phyloP scores from a whole-genome alignment of 2,888 invertebrate species.

The Cosmorhoe ocellata region DNA sequence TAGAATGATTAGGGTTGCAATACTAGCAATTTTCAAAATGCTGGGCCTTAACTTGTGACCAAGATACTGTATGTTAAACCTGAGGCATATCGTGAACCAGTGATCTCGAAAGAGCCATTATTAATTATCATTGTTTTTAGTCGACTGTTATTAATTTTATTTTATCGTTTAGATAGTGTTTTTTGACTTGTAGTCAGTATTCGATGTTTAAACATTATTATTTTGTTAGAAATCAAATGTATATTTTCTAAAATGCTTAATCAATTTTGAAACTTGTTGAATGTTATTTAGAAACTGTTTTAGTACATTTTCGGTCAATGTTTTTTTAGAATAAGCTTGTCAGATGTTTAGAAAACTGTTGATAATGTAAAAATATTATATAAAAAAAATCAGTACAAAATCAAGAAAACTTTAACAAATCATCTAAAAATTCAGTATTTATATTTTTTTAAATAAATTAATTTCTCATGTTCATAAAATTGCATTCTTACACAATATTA shows the following conservation, averaged over 20 bases:
- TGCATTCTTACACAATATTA: no score
- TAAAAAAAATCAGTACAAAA: not conserved
- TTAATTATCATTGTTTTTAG: constrained; percentile 38
- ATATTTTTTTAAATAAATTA: not conserved
- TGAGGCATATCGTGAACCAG: constrained; percentile 34
- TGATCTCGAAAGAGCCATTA: constrained; percentile 52
- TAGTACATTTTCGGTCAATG: not conserved
- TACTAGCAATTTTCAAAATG: no score
- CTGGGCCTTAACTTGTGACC: not conserved
- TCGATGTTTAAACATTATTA: constrained; percentile 4
- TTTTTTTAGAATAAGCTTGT: not conserved
- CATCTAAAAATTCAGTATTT: no score
- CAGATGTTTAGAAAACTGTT: not conserved
- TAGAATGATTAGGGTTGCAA: no score
- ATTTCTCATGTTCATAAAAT: no score
- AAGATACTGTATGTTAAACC: not conserved
- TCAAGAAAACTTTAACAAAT: not conserved
- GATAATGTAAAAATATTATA: not conserved
- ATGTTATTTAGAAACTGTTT: not conserved
- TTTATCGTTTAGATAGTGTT: constrained; percentile 37
- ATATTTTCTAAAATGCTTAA: constrained; percentile 1
- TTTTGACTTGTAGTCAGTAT: constrained; percentile 41
- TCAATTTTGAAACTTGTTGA: not conserved
- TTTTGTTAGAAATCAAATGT: constrained; percentile 10
- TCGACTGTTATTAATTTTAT: constrained; percentile 57